A percentile compares a stretch with the other conserved stretches of the same genome.
Conservation (phyloP, 2,113 vertebrate species). For the Azemiops feae region DNA sequence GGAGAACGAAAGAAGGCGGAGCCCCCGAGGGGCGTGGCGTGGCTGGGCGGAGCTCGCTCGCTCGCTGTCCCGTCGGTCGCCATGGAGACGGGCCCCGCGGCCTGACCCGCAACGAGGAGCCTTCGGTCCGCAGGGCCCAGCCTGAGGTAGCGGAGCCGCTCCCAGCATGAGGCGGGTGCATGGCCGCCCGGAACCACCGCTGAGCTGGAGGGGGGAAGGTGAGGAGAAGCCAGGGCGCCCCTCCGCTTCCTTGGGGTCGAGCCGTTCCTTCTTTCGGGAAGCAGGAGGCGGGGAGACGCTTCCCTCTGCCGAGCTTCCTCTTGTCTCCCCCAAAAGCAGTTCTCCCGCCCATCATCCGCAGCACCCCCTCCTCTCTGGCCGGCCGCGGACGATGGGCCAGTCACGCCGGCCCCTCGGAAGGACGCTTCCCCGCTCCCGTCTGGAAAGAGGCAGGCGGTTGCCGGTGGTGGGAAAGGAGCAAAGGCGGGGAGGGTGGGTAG, state of each 20-base stretch:
- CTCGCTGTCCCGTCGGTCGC: not conserved
- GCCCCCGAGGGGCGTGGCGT: not conserved
- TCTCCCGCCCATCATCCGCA: not conserved
- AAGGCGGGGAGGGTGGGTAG: not conserved
- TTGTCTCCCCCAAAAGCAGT: not conserved
- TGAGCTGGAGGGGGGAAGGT: not conserved
- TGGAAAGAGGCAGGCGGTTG: not conserved
- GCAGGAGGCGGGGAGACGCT: not conserved
- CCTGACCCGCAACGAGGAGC: slow-evolving; percentile 3
- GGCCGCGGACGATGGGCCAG: not conserved
- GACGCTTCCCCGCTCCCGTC: not conserved
- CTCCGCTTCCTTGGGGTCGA: not conserved
- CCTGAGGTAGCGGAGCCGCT: not conserved
- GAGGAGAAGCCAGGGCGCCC: not conserved
- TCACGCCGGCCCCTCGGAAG: not conserved
- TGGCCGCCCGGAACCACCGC: slow-evolving; percentile 1
- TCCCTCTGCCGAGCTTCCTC: not conserved
- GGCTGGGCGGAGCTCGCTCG: not conserved
- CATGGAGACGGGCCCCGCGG: slow-evolving; percentile 29
- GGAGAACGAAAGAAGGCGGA: not conserved
- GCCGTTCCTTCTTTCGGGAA: not conserved
- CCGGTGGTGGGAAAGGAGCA: not conserved
- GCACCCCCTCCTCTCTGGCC: not conserved
- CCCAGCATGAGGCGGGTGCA: slow-evolving; percentile 23
- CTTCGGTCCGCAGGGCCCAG: slow-evolving; percentile 6